Evolutionary conservation across 2,888 invertebrate genomes (phyloP), one percentile per base, ranked within the genome.

Genomic region (Leistus spinibarbis): DNA sequence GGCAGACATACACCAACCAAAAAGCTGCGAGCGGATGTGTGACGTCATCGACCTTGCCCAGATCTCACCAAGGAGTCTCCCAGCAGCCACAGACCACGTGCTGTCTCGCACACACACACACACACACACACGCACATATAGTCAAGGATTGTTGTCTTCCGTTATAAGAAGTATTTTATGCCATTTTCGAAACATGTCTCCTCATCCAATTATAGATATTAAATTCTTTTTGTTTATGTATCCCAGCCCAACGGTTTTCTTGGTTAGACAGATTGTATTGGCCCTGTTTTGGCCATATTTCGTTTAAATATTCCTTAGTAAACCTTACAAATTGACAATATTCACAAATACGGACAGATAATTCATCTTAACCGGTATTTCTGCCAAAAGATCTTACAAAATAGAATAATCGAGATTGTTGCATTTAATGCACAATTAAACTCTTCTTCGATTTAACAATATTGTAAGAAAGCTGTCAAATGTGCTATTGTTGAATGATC

Each of bases 21-120:
- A 79, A 79, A 77, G 78, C 78, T 79, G 77, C 79, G 78, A 80
- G 79, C 80, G 80, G 80, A 80, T 80, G 79, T 80, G 78, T 79
- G 79, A 79, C 79, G 79, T 80, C 80, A 80, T 70, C 78, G 77
- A 76, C 78, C 78, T 78, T 78, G 77, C 72, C 76, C 78, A 77
- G 77, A 78, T 76, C 77, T 53, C 71, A 19, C 20, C 20, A 23
- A 23, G 24, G 64, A 23, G 22, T 64, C 64, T 64, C 64, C 17
- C 16, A 23, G 22, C 10, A 66, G 72, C 72, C 65, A 40, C 40
- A 40, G 40, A 40, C 40, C 40, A 72, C 66, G 65, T 66, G 72
- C 72, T 72, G 66, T 68, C 67, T 74, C 64, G 60, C 60, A 60
- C 60, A 60, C 60, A 17, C 60, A 60, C 60, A 60, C 19, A 17